A percentile compares a stretch with the other conserved stretches of the same genome.
phyloP scores from a whole-genome alignment of 2,113 vertebrate species.

The Actenoides lindsayi region DNA sequence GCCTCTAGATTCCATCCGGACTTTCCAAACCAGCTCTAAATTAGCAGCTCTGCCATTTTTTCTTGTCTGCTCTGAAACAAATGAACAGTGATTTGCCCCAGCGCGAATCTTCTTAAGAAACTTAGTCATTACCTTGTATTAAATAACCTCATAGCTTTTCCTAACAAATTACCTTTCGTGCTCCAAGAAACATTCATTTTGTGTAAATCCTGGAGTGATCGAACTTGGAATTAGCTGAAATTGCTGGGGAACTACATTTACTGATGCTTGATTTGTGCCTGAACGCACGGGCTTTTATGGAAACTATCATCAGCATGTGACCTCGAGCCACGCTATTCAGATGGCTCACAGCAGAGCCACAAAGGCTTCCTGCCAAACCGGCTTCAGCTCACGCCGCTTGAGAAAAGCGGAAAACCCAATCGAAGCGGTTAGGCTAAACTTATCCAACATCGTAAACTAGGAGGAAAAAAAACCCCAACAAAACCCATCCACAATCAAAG shows the following conservation, averaged over 20 bases:
- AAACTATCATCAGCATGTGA: neutral
- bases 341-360: neutral
- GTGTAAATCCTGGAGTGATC: neutral
- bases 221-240: slow-evolving; percentile 16
- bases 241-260: neutral
- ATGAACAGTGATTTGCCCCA: neutral
- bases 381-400: neutral
- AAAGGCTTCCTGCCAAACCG: neutral
- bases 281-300: neutral
- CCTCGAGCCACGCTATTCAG: neutral
- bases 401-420: neutral
- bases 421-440: neutral
- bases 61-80: neutral
- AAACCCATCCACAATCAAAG: neutral
- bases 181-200: neutral
- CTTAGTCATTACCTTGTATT: neutral
- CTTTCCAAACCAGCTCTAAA: neutral
- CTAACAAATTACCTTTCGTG: neutral
- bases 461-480: neutral
- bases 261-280: neutral
- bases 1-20: neutral
- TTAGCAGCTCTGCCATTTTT: neutral
- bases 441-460: neutral
- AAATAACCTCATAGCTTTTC: neutral
- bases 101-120: neutral